These are phyloP conservation scores for Buphagus erythrorhynchus DNA, from an alignment of 2,797 vertebrate genomes.

Conservation along the genomic window DNA sequence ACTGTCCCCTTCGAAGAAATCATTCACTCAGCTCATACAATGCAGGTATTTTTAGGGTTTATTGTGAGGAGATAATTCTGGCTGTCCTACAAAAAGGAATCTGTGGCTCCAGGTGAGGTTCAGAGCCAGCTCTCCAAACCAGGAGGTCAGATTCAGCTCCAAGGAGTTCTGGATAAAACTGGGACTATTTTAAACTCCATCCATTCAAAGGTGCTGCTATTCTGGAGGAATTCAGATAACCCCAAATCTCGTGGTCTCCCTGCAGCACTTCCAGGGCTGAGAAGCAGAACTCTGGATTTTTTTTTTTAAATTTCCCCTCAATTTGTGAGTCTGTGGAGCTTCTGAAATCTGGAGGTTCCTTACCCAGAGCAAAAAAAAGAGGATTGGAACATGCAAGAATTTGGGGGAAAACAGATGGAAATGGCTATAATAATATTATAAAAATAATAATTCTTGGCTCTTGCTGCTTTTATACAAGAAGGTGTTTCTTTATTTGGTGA, in stretches of 20 bases:
- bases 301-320: not conserved
- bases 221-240: not conserved
- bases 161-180: not conserved
- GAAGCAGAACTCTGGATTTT: not conserved
- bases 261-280: not conserved
- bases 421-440: not conserved
- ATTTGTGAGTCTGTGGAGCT: not conserved
- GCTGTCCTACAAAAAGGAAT: not conserved
- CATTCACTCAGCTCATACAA: accelerated
- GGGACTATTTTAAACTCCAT: accelerated
- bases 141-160: not conserved
- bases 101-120: not conserved
- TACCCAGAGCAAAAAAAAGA: not conserved
- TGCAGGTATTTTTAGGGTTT: not conserved
- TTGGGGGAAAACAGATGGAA: not conserved
- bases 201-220: not conserved
- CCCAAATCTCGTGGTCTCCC: not conserved
- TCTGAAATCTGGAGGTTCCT: not conserved
- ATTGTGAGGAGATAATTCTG: not conserved
- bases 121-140: not conserved
- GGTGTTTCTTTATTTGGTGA: not conserved
- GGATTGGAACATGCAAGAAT: not conserved
- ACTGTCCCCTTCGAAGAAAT: not conserved
- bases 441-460: not conserved
- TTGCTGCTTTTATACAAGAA: not conserved